Base-by-base conservation (phyloP, 1,140 invertebrate genomes). In the Drosophila kikkawai region DNA sequence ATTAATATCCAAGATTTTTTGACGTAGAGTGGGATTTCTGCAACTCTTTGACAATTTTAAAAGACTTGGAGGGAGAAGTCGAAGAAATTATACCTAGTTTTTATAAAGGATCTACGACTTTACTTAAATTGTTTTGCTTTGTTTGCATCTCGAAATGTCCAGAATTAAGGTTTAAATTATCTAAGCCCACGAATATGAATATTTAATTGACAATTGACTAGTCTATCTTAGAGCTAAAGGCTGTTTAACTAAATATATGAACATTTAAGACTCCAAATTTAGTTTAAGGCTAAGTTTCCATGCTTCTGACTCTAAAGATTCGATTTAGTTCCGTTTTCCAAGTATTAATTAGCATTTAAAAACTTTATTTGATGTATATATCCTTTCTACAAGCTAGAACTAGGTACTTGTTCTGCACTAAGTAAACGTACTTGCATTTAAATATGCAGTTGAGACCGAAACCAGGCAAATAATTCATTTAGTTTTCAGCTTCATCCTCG, bases 381-480 rank as follows among this genome's bases (percentile, higher is more conserved):
- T 39, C 3, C 13, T 11, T 37, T 11, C 3, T 22, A 55, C 4
- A 19, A 22, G 12, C 8, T 22, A 22, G 17, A 13, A 53, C 7
- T 36, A 19, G 17, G 15, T 13, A 22, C 12, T 53, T 53, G 12
- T 36, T 37, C 12, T 19, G 12, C 1, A 4, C 36, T n/a, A 39
- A 36, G 19, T n/a, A 39, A 56, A 39, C 53, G 36, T 11, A 57
- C 36, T 44, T 57, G 22, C 39, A 63, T 44, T 61, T 17, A 66
- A 41, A 41, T 58, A 39, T 57, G 34, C 29, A 32, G 36, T 22
- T 56, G n/a, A 9, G 8, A 22, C 36, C 42, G 45, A 37, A 48
- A 51, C 42, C 19, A 32, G 29, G 48, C n/a, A 71, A 71, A 59
- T 70, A 77, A 78, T 79, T 78, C 59, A 78, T 77, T 78, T 78